These are phyloP conservation scores for Chironomus tentans DNA, from an alignment of 2,888 invertebrate genomes.

Conservation along the genomic window DNA sequence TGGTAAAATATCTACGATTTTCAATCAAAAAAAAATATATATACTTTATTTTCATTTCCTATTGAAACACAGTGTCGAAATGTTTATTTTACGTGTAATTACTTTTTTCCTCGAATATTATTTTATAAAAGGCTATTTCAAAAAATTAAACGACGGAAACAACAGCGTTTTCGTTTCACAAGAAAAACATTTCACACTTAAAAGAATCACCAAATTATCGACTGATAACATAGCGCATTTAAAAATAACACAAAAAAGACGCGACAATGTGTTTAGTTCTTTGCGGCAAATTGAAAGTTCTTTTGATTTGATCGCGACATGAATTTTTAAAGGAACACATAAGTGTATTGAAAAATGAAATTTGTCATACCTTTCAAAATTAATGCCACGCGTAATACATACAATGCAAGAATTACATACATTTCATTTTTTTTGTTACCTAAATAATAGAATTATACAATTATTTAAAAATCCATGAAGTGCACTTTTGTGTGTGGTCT, in stretches of 20 bases:
- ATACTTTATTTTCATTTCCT: not conserved
- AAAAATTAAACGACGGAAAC: not conserved
- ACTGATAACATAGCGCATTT: not conserved
- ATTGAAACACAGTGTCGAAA: not conserved
- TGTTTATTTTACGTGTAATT: not conserved
- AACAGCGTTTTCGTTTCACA: not conserved
- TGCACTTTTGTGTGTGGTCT: not conserved
- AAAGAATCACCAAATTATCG: not conserved
- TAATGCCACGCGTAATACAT: not conserved
- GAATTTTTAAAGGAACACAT: not conserved
- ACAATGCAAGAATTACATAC: not conserved
- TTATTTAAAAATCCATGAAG: not conserved
- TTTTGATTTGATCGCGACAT: not conserved
- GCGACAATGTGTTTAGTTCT: not conserved
- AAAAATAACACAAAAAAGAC: not conserved
- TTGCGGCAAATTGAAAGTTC: not conserved
- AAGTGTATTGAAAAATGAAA: not conserved
- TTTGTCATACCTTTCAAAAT: not conserved
- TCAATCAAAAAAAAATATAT: not conserved
- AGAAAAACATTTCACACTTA: conserved; percentile 3
- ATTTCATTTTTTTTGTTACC: too few species aligned
- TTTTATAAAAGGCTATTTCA: not conserved
- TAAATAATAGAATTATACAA: not conserved
- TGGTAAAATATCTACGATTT: not conserved
- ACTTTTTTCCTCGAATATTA: not conserved